Conservation (phyloP, 2,888 invertebrate genomes). For the Archips xylosteana region DNA sequence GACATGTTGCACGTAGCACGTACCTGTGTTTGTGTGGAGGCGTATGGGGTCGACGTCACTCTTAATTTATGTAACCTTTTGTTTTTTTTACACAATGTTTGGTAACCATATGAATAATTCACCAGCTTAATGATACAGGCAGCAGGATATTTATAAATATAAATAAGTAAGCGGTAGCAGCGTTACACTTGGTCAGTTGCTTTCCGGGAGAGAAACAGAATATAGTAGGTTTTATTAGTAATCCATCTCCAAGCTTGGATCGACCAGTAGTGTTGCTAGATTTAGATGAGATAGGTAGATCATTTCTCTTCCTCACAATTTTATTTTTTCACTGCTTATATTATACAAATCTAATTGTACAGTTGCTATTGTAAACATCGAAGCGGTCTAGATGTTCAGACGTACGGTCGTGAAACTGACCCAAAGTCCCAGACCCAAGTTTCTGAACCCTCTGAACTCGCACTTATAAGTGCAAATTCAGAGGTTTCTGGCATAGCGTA, state of each 20-base stretch:
- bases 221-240: too few relatives aligned
- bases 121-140: neutral
- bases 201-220: too few relatives aligned
- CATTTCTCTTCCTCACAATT: neutral
- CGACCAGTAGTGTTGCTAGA: neutral
- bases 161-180: neutral
- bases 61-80: constrained; percentile 37
- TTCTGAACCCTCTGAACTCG: too few relatives aligned
- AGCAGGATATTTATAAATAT: neutral
- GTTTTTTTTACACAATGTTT: constrained; percentile 24
- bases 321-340: neutral
- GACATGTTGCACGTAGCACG: constrained; percentile 79
- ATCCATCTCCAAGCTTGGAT: neutral
- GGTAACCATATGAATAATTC: constrained; percentile 22
- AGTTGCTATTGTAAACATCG: too few relatives aligned
- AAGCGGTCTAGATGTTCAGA: too few relatives aligned
- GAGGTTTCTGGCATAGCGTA: too few relatives aligned
- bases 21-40: constrained; percentile 60
- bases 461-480: too few relatives aligned
- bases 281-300: neutral
- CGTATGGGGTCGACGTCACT: constrained; percentile 34
- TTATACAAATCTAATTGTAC: neutral
- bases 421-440: too few relatives aligned
- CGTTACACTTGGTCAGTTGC: neutral
- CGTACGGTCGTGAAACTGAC: too few relatives aligned